phyloP scores from a whole-genome alignment of 2,797 vertebrate genomes.

The Orientallactaga sibirica region DNA sequence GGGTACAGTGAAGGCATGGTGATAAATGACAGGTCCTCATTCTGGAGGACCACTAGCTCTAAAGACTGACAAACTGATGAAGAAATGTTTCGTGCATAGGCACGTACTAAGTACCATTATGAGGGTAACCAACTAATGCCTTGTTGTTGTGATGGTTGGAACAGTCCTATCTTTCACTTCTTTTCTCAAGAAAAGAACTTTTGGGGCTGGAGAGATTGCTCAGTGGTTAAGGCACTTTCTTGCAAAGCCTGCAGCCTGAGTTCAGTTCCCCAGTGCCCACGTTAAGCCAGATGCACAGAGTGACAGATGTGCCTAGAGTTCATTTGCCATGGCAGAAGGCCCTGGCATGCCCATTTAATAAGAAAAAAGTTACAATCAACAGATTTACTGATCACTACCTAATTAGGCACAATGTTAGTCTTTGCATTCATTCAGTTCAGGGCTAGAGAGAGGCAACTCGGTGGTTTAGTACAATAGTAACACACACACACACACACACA shows the following conservation, averaged over 20 bases:
- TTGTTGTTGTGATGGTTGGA: background rate
- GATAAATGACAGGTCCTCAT: constrained; percentile 25
- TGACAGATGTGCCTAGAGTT: too few species aligned
- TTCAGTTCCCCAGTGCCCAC: too few species aligned
- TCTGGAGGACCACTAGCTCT: background rate
- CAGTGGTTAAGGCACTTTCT: too few species aligned
- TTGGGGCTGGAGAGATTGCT: too few species aligned
- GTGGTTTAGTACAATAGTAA: too few species aligned
- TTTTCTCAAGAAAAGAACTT: too few species aligned
- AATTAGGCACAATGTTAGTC: constrained; percentile 29
- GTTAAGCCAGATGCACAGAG: too few species aligned
- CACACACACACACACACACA: too few species aligned
- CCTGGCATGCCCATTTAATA: background rate
- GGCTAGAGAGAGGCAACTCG: background rate
- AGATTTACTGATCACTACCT: constrained; percentile 12
- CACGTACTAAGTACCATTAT: background rate
- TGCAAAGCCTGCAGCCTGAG: too few species aligned
- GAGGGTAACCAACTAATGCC: background rate
- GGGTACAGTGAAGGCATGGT: background rate
- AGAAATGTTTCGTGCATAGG: constrained; percentile 28
- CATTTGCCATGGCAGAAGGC: too few species aligned
- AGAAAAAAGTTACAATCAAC: constrained; percentile 32
- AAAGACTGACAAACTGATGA: constrained; percentile 33
- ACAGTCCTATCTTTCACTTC: too few species aligned
- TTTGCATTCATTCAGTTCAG: constrained; percentile 3